Percentiles rank a stretch among this genome's conserved stretches.
phyloP scores from a whole-genome alignment of 2,888 invertebrate species.

The Agonopterix heracliana region DNA sequence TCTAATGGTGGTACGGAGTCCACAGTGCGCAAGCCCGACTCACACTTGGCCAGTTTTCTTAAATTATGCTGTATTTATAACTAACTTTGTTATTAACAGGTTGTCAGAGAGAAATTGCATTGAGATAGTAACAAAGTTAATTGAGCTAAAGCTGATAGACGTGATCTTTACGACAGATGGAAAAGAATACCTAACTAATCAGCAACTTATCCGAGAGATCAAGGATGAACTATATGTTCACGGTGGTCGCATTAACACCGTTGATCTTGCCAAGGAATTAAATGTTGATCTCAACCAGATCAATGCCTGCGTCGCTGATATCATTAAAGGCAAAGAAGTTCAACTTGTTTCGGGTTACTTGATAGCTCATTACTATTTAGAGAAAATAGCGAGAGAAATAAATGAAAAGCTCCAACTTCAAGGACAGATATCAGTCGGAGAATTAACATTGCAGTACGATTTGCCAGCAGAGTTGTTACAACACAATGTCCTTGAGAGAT shows the following conservation, averaged over 20 bases:
- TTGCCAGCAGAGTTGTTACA: conserved; percentile 93
- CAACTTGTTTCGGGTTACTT: conserved; percentile 92
- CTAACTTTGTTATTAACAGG: conserved; percentile 80
- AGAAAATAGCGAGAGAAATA: conserved; percentile 91
- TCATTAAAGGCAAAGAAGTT: conserved; percentile 84
- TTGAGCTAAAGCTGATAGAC: conserved; percentile 89
- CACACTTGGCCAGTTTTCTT: too few species aligned
- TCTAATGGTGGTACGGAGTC: too few species aligned
- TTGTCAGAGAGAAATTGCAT: conserved; percentile 97
- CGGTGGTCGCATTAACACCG: conserved; percentile 92
- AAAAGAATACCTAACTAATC: conserved; percentile 96
- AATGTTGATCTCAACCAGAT: conserved; percentile 93
- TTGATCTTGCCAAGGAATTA: conserved; percentile 90
- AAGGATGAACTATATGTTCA: conserved; percentile 91
- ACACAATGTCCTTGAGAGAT: conserved; percentile 82
- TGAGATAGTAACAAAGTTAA: conserved; percentile 93
- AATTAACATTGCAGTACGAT: conserved; percentile 92
- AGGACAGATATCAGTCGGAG: conserved; percentile 90
- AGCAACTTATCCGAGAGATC: conserved; percentile 92
- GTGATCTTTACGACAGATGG: conserved; percentile 97
- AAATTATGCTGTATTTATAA: too few species aligned
- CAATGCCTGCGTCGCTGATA: conserved; percentile 78
- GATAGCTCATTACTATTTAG: conserved; percentile 88
- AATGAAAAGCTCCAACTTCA: conserved; percentile 91
- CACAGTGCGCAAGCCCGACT: too few species aligned